Evolutionary conservation across 23 tunicate species (phyloP), one percentile per base, ranked within the genome.

Genomic region (Botrylloides violaceus): DNA sequence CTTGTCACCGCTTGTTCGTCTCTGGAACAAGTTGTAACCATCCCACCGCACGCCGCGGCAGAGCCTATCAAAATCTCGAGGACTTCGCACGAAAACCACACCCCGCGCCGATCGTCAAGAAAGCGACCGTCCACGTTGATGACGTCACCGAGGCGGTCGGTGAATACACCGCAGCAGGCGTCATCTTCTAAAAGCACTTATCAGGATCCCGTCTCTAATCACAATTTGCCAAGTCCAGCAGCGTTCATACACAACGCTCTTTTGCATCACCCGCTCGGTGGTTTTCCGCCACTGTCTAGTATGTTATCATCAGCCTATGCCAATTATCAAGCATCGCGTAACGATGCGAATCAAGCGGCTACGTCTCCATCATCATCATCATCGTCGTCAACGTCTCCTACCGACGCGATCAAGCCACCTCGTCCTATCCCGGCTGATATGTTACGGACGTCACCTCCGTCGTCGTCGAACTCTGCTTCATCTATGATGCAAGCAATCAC

Each of bases 1-100:
- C 56, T 80, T 39, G 78, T 68, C 56, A 68, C 71, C 29, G 84
- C 84, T 3, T 80, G 65, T 28, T 79, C 84, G 9, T 79, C 84
- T 24, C 77, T 79, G 23, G 84, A 71, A 0, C 61, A 43, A 31
- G 74, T 30, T 12, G 73, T 65, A 39, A 32, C 64, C 27, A 56
- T 57, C 21, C 65, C 77, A 21, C 77, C 77, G 15, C 19, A 20
- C 1, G 37, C 65, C 71, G 66, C 70, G 0, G 36, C 66, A 38
- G 58, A 70, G 5, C 75, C 27, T 23, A 39, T 68, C 0, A 68
- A 68, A 43, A 43, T 68, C 1, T 56, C 74, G n/a, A 24, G 29
- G 19, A 43, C 37, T 35, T n/a, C 58, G 59, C 49, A 68, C 25
- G 49, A 38, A 19, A 68, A 20, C n/a, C n/a, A n/a, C n/a, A n/a